phyloP scores from a whole-genome alignment of 2,113 vertebrate species.

The Semnornis frantzii region DNA sequence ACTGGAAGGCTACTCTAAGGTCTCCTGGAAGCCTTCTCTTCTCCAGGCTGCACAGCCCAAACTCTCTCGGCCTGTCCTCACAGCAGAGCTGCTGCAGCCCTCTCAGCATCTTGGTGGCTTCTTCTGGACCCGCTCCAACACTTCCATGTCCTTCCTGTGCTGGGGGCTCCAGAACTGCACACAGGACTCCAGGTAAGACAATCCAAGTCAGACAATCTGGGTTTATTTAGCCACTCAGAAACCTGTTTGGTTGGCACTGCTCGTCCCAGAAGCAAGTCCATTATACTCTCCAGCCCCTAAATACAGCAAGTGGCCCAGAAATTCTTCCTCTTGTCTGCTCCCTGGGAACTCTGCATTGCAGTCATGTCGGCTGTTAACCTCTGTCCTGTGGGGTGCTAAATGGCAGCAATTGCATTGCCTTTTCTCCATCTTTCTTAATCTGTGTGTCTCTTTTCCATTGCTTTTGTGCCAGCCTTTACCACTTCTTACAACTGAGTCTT shows the following conservation, averaged over 20 bases:
- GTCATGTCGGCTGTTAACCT: neutral
- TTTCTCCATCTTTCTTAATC: neutral
- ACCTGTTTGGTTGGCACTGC: neutral
- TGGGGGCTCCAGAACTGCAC: too few relatives aligned
- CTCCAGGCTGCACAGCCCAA: too few relatives aligned
- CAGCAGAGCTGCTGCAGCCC: too few relatives aligned
- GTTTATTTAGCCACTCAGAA: neutral
- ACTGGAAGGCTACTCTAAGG: too few relatives aligned
- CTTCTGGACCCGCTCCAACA: too few relatives aligned
- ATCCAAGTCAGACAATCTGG: neutral
- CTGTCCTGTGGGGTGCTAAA: neutral
- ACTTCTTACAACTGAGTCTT: neutral
- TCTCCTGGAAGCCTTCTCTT: too few relatives aligned
- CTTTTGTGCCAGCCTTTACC: neutral
- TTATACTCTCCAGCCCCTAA: neutral
- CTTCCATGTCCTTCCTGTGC: too few relatives aligned
- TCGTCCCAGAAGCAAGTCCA: neutral
- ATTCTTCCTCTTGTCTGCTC: neutral
- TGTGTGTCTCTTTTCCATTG: neutral
- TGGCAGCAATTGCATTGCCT: neutral
- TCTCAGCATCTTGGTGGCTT: too few relatives aligned
- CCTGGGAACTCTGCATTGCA: neutral
- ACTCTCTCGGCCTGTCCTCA: too few relatives aligned
- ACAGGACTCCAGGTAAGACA: too few relatives aligned
- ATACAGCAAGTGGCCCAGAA: slow-evolving; percentile 2